These are phyloP conservation scores for Gonatopus flavifemur DNA, from an alignment of 1,140 invertebrate species.

Conservation along the genomic window DNA sequence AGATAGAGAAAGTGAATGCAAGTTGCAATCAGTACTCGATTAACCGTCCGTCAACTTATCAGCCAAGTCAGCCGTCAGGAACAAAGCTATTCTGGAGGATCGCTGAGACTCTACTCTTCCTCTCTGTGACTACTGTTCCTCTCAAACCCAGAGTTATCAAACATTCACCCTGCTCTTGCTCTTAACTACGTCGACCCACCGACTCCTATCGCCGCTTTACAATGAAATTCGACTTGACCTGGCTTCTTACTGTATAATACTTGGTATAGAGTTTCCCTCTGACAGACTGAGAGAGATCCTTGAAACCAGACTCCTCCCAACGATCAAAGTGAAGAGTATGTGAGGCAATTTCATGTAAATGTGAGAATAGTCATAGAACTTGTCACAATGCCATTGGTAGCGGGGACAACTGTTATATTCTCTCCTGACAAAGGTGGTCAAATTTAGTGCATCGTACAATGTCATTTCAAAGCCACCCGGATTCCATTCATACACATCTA, in stretches of 20 bases:
- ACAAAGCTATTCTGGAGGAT: too few species aligned
- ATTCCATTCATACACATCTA: background rate
- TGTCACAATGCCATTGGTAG: too few species aligned
- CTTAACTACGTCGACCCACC: constrained; percentile 14
- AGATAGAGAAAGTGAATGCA: too few species aligned
- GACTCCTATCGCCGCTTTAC: background rate
- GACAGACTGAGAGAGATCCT: background rate
- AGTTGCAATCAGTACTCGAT: too few species aligned
- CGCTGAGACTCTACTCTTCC: too few species aligned
- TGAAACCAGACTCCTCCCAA: constrained; percentile 6
- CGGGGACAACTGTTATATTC: too few species aligned
- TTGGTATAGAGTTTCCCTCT: constrained; percentile 22
- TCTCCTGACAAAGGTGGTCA: background rate
- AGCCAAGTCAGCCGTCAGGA: too few species aligned
- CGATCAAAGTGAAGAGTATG: constrained; percentile 27
- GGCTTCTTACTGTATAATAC: constrained; percentile 18
- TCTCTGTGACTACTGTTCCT: too few species aligned
- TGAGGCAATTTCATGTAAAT: constrained; percentile 29
- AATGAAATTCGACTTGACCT: constrained; percentile 4
- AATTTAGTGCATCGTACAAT: too few species aligned
- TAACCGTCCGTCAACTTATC: too few species aligned
- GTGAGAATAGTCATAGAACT: constrained; percentile 9
- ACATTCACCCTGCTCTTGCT: constrained; percentile 3
- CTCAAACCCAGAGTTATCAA: too few species aligned
- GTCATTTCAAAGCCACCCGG: constrained; percentile 3